These are phyloP conservation scores for Scaptomyza flava DNA, from an alignment of 2,888 invertebrate species.

Conservation along the genomic window DNA sequence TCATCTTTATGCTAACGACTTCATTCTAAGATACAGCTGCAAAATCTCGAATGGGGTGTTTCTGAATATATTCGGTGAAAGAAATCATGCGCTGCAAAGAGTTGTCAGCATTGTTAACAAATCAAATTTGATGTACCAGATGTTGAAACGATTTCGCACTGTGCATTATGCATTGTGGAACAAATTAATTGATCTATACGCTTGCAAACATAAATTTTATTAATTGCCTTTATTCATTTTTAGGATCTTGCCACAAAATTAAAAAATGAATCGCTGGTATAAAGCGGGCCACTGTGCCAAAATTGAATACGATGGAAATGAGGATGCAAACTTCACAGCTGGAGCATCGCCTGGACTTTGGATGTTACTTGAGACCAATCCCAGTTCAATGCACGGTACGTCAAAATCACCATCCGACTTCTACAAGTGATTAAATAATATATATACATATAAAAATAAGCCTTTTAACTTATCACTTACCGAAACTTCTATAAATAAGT, in stretches of 20 bases:
- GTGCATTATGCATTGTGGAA: too few relatives aligned
- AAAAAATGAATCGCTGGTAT: slow-evolving; percentile 83
- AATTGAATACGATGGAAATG: slow-evolving; percentile 85
- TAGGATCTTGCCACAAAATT: slow-evolving; percentile 3
- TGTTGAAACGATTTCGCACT: background rate
- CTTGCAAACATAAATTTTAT: slow-evolving; percentile 5
- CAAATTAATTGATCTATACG: background rate
- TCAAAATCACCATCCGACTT: slow-evolving; percentile 60
- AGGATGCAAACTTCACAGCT: slow-evolving; percentile 82
- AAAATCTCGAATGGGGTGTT: too few relatives aligned
- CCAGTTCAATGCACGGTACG: slow-evolving; percentile 82
- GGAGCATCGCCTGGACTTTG: slow-evolving; percentile 82
- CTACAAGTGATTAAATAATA: slow-evolving; percentile 10
- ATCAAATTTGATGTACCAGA: too few relatives aligned
- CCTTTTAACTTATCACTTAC: slow-evolving; percentile 17
- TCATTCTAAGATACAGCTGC: too few relatives aligned
- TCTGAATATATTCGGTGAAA: too few relatives aligned
- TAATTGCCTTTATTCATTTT: background rate
- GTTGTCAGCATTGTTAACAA: too few relatives aligned
- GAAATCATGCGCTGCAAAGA: too few relatives aligned
- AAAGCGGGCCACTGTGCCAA: slow-evolving; percentile 85
- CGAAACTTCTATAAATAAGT: slow-evolving; percentile 69
- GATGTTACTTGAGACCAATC: slow-evolving; percentile 84
- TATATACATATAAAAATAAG: background rate
- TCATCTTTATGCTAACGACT: too few relatives aligned